Evolutionary conservation across 2,888 invertebrate species (phyloP).

Genomic region (Phyllotreta striolata): DNA sequence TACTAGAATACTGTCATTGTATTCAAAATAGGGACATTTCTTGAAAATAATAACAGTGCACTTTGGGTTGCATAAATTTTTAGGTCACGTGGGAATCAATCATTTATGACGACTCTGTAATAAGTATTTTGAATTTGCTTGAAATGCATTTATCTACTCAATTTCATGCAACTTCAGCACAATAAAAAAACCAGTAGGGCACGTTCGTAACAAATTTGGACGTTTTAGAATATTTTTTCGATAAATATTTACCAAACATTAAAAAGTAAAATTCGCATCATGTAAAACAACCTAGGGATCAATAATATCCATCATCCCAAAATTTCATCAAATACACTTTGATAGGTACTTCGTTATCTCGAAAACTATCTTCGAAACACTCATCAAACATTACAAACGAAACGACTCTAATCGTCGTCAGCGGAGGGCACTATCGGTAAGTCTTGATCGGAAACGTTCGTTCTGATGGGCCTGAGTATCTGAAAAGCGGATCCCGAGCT

Average conservation of each 20-base stretch:
- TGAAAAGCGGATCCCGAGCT: constrained; percentile 84
- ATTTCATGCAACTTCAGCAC: too few species aligned
- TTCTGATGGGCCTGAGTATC: constrained; percentile 65
- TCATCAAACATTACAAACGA: background rate
- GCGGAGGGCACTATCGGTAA: constrained; percentile 55
- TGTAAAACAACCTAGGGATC: constrained; percentile 19
- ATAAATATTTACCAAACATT: background rate
- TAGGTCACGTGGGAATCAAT: too few species aligned
- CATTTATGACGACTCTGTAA: too few species aligned
- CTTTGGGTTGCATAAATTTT: too few species aligned
- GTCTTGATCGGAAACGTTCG: constrained; percentile 45
- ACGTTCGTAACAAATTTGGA: too few species aligned
- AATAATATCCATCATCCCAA: constrained; percentile 24
- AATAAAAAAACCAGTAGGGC: too few species aligned
- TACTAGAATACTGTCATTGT: too few species aligned
- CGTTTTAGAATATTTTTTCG: too few species aligned
- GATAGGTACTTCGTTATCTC: background rate
- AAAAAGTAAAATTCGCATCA: background rate
- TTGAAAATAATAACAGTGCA: too few species aligned
- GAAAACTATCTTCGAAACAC: constrained; percentile 1
- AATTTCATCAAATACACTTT: constrained; percentile 11
- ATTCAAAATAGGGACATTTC: too few species aligned
- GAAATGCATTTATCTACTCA: too few species aligned
- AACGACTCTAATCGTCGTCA: constrained; percentile 23
- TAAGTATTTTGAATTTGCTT: too few species aligned